These are phyloP conservation scores for Metopolophium dirhodum DNA, from an alignment of 1,140 invertebrate genomes.

Conservation along the genomic window DNA sequence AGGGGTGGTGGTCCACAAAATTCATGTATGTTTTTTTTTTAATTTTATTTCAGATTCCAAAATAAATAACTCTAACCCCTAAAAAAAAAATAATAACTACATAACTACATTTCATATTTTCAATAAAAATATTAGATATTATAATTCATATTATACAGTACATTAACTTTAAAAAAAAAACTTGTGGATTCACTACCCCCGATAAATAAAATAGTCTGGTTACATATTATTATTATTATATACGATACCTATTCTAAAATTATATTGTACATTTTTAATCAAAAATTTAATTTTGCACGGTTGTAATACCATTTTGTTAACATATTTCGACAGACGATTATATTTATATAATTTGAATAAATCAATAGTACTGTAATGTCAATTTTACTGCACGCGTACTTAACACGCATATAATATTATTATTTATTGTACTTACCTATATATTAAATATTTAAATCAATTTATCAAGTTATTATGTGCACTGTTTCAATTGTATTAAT, in stretches of 20 bases:
- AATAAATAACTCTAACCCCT: neutral
- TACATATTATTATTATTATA: too few relatives aligned
- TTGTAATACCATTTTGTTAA: neutral
- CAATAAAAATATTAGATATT: neutral
- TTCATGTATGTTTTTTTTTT: too few relatives aligned
- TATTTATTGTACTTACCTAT: neutral
- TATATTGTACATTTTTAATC: neutral
- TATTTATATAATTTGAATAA: too few relatives aligned
- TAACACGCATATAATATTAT: neutral
- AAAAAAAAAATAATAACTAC: neutral
- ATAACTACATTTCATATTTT: neutral
- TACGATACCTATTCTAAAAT: too few relatives aligned
- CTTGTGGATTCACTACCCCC: neutral
- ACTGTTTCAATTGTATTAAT: neutral
- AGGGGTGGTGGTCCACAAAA: too few relatives aligned
- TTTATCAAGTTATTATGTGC: neutral
- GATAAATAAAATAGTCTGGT: neutral
- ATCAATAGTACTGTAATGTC: too few relatives aligned
- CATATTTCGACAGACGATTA: neutral
- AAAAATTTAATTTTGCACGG: neutral
- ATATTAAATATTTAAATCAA: neutral
- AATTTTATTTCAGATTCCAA: neutral
- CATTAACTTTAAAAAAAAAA: neutral
- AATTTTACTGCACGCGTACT: neutral
- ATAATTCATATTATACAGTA: neutral